A percentile compares a stretch with the other conserved stretches of the same genome.
Evolutionary conservation across 2,888 invertebrate genomes (phyloP).

Genomic region (Coelinius sp.): DNA sequence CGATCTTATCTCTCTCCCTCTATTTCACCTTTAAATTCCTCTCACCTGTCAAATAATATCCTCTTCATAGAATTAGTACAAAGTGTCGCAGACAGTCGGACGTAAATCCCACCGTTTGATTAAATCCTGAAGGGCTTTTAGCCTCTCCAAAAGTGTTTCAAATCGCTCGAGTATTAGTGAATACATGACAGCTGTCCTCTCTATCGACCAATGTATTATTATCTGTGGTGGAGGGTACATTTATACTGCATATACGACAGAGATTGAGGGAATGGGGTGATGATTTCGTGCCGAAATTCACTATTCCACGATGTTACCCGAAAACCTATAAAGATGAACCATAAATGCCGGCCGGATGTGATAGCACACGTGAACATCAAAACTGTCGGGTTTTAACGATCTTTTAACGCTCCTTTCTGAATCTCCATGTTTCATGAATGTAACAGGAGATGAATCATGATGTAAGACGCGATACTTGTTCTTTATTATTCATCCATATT

Average conservation of each 20-base stretch:
- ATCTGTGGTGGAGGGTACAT: slow-evolving; percentile 32
- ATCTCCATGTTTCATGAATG: background rate
- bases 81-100: background rate
- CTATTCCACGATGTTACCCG: slow-evolving; percentile 42
- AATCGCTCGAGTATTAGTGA: background rate
- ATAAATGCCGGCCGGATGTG: slow-evolving; percentile 38
- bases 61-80: slow-evolving; percentile 3
- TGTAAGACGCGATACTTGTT: background rate
- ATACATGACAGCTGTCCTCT: background rate
- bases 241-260: background rate
- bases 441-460: background rate
- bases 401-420: slow-evolving; percentile 2
- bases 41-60: background rate
- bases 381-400: slow-evolving; percentile 18
- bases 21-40: background rate
- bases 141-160: slow-evolving; percentile 1
- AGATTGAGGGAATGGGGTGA: background rate
- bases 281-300: slow-evolving; percentile 18
- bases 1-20: background rate
- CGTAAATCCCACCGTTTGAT: background rate
- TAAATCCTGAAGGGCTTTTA: background rate
- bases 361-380: slow-evolving; percentile 17
- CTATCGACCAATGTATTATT: slow-evolving; percentile 40
- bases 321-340: slow-evolving; percentile 49
- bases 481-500: too few species aligned